A percentile compares a stretch with the other conserved stretches of the same genome.
phyloP scores from a whole-genome alignment of 2,888 invertebrate genomes.

The Microplitis manilae region DNA sequence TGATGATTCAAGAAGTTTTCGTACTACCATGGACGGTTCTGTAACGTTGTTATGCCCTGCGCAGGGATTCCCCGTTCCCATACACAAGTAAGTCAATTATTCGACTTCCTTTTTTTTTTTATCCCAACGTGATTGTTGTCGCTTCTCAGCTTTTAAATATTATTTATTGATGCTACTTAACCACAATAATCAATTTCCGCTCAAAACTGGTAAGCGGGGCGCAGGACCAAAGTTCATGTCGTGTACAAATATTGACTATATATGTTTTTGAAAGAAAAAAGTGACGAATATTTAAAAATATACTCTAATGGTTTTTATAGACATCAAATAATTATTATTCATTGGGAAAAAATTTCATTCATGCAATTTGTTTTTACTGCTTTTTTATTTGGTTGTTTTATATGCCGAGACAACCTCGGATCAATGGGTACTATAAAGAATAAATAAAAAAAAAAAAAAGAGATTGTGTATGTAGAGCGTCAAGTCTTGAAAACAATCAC shows the following conservation, averaged over 20 bases:
- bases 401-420: neutral
- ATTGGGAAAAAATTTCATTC: neutral
- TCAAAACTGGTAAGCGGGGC: too few relatives aligned
- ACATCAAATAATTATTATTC: neutral
- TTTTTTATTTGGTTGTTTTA: neutral
- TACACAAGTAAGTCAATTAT: conserved; percentile 73
- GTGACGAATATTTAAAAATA: neutral
- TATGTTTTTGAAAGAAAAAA: neutral
- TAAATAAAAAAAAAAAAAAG: neutral
- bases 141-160: neutral
- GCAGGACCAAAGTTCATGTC: too few relatives aligned
- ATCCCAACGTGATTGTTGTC: conserved; percentile 20
- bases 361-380: neutral
- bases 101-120: conserved; percentile 24
- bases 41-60: conserved; percentile 80
- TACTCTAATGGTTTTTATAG: neutral
- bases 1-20: conserved; percentile 65
- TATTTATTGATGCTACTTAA: too few relatives aligned
- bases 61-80: conserved; percentile 78
- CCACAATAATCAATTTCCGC: too few relatives aligned
- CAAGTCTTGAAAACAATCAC: conserved; percentile 1
- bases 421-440: neutral
- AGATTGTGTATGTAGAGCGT: conserved; percentile 4
- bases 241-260: too few relatives aligned
- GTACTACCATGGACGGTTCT: conserved; percentile 65